These are phyloP conservation scores for Caenorhabditis angaria DNA, from an alignment of 2,888 invertebrate species.

Conservation along the genomic window DNA sequence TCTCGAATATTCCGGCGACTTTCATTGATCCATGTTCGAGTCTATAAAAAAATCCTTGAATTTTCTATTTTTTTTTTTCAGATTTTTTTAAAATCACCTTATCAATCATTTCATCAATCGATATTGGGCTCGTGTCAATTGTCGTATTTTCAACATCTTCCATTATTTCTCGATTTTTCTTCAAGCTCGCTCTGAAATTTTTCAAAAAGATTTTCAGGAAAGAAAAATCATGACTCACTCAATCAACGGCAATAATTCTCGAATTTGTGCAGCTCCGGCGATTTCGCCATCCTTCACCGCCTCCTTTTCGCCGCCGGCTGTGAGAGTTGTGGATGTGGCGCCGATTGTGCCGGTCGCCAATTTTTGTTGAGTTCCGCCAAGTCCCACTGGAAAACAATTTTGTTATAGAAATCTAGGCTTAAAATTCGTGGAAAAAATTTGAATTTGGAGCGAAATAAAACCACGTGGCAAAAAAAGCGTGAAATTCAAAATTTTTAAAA, in stretches of 20 bases:
- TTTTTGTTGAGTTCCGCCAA: slow-evolving; percentile 36
- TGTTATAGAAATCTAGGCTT: background rate
- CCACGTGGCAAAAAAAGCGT: too few relatives aligned
- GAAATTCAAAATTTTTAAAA: too few relatives aligned
- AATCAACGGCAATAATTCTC: slow-evolving; percentile 28
- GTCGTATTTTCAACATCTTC: slow-evolving; percentile 28
- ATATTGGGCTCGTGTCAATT: slow-evolving; percentile 14
- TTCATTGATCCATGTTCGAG: slow-evolving; percentile 29
- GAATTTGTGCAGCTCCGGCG: slow-evolving; percentile 19
- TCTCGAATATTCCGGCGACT: slow-evolving; percentile 16
- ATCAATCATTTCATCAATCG: slow-evolving; percentile 38
- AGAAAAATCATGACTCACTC: slow-evolving; percentile 8
- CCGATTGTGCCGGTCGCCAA: slow-evolving; percentile 6
- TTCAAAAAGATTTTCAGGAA: too few relatives aligned
- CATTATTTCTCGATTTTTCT: slow-evolving; percentile 38
- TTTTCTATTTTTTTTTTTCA: background rate
- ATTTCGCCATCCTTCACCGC: slow-evolving; percentile 29
- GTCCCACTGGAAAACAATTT: slow-evolving; percentile 28
- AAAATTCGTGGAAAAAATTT: background rate
- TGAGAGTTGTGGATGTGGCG: slow-evolving; percentile 6
- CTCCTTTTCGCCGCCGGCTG: slow-evolving; percentile 22
- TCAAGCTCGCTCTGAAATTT: slow-evolving; percentile 18
- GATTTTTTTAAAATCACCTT: slow-evolving; percentile 5
- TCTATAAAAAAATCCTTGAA: background rate
- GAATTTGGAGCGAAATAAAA: too few relatives aligned